Evolutionary conservation across 2,888 invertebrate species (phyloP), one percentile per base, ranked within the genome.

Genomic region (Chymomyza procnemis): DNA sequence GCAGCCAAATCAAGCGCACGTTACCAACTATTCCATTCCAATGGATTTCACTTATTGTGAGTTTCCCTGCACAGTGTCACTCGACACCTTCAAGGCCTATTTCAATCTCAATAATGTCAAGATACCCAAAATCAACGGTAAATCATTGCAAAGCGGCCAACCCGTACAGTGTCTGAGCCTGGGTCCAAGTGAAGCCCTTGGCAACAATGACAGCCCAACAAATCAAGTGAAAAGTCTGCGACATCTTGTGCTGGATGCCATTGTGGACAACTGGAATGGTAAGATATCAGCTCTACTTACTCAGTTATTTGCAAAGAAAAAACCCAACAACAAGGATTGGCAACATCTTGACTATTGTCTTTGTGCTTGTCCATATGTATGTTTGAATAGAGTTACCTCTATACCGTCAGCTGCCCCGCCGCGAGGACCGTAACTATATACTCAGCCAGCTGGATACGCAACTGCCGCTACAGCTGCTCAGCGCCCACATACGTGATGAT

Each of bases 11-110:
- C n/a, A n/a, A n/a, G n/a, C 48, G 55, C 14, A 26, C 16, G 1
- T 46, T 16, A 18, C 63, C 5, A 21, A 48, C 18, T 18, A 58
- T 54, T 21, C 4, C 55, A 64, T 71, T 73, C 46, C 73, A 57
- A 90, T 90, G 89, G 83, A 90, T 79, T 90, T 89, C 69, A 80
- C 78, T 16, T 84, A 79, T 61, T 83, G 87, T 14, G 89, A 89
- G 56, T 89, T 90, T 41, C 90, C 91, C 22, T 87, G 85, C 67
- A 89, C 91, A 12, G 84, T 91, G n/a, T 86, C 88, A 71, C 61
- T 88, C 61, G 91, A 91, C 76, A 88, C 89, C 60, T 90, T 89
- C 61, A 89, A 90, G 78, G 88, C 91, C 41, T 91, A 90, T 69
- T 87, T 89, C 64, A 84, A 80, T 74, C 68, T 74, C 46, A 65